A percentile compares a stretch with the other conserved stretches of the same genome.
Conservation (phyloP, 2,113 vertebrate genomes). For the Oreotrochilus melanogaster region DNA sequence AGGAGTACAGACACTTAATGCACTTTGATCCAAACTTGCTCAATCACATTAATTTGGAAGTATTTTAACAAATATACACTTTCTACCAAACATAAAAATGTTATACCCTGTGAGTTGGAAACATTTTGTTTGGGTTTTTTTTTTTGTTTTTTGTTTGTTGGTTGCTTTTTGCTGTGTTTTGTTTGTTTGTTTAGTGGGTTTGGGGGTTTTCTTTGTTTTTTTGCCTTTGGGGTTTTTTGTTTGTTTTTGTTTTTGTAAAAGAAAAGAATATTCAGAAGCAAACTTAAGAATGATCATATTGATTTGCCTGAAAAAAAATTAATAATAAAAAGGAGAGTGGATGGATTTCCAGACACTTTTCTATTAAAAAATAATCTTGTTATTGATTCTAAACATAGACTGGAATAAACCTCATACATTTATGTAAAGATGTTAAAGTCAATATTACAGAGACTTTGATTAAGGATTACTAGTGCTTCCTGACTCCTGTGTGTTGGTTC, state of each 20-base stretch:
- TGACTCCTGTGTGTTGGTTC: neutral
- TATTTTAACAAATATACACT: neutral
- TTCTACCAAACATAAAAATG: neutral
- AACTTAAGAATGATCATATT: neutral
- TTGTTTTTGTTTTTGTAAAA: neutral
- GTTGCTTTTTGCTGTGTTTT: no score
- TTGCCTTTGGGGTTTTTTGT: no score
- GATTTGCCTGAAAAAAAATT: neutral
- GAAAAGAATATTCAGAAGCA: neutral
- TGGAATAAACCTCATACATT: neutral
- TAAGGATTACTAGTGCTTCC: neutral
- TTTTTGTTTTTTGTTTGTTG: neutral
- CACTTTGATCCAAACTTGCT: neutral
- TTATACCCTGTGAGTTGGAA: neutral
- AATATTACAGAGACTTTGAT: neutral
- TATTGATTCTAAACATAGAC: neutral
- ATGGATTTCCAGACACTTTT: neutral
- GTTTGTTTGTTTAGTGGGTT: no score
- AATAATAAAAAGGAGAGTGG: neutral
- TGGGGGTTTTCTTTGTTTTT: no score
- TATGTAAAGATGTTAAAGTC: neutral
- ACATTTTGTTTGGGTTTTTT: neutral
- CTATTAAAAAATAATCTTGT: neutral
- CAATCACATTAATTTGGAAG: neutral
- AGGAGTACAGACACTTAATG: neutral